These are phyloP conservation scores for Phrynosoma platyrhinos DNA, from an alignment of 2,113 vertebrate species.

Conservation along the genomic window DNA sequence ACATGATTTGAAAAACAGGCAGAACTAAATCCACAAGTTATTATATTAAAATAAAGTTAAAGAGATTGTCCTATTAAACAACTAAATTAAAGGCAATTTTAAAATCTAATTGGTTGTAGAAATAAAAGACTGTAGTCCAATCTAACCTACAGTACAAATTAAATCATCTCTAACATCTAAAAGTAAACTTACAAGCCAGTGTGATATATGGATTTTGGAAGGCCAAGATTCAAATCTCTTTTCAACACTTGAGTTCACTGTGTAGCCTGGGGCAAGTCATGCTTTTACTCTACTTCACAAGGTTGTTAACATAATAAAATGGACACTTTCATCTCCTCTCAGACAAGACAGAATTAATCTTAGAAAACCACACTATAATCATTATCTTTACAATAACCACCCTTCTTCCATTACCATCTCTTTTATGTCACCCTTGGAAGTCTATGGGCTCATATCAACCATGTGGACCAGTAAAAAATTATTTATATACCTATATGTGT, in stretches of 20 bases:
- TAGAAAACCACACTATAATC: not conserved
- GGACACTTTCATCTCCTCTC: not conserved
- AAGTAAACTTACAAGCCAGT: not conserved
- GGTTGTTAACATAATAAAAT: not conserved
- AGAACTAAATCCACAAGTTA: too few species aligned
- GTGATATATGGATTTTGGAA: not conserved
- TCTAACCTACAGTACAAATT: not conserved
- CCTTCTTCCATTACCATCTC: not conserved
- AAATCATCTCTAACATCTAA: not conserved
- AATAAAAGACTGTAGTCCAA: not conserved
- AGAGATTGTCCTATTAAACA: too few species aligned
- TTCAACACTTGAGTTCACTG: not conserved
- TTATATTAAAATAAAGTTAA: too few species aligned
- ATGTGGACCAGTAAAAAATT: too few species aligned
- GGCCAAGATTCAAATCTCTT: not conserved
- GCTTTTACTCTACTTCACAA: not conserved
- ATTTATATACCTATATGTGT: too few species aligned
- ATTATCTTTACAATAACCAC: not conserved
- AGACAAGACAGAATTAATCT: not conserved
- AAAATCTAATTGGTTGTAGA: too few species aligned
- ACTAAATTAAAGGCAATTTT: too few species aligned
- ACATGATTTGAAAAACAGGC: too few species aligned
- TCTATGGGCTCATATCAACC: too few species aligned
- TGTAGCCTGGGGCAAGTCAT: not conserved
- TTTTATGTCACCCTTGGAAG: too few species aligned